Conservation (phyloP, 2,797 vertebrate genomes). For the Halcyon badia region DNA sequence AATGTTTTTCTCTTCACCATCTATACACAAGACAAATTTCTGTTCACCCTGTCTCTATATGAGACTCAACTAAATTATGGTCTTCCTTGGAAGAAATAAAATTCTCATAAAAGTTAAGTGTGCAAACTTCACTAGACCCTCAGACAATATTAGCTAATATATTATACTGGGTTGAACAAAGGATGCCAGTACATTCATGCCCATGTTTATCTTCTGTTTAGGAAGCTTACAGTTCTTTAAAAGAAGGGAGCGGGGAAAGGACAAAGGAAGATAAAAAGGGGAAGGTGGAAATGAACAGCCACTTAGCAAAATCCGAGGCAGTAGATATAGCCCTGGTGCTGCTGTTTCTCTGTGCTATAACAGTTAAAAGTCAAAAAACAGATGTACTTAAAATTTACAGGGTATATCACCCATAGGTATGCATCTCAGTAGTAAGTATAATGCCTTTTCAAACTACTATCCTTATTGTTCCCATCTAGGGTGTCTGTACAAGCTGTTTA, state of each 20-base stretch:
- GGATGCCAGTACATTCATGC: rapidly evolving
- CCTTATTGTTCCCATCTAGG: constrained; percentile 49
- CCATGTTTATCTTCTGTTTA: background rate
- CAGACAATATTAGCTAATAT: background rate
- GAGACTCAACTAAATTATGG: background rate
- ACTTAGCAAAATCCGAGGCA: background rate
- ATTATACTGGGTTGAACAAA: background rate
- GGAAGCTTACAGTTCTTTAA: background rate
- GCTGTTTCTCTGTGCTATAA: background rate
- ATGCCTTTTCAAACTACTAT: background rate
- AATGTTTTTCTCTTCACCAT: background rate
- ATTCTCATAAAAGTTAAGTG: background rate
- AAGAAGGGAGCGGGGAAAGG: background rate
- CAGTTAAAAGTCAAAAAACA: background rate
- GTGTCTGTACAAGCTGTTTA: constrained; percentile 73
- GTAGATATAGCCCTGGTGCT: rapidly evolving
- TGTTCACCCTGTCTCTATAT: background rate
- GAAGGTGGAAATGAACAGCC: background rate
- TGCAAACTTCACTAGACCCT: background rate
- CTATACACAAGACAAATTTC: background rate
- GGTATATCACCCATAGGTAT: background rate
- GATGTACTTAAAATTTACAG: background rate
- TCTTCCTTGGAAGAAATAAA: background rate
- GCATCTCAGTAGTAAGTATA: background rate
- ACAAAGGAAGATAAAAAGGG: background rate